Conservation (phyloP, 2,888 invertebrate species). For the Lasius fuliginosus region DNA sequence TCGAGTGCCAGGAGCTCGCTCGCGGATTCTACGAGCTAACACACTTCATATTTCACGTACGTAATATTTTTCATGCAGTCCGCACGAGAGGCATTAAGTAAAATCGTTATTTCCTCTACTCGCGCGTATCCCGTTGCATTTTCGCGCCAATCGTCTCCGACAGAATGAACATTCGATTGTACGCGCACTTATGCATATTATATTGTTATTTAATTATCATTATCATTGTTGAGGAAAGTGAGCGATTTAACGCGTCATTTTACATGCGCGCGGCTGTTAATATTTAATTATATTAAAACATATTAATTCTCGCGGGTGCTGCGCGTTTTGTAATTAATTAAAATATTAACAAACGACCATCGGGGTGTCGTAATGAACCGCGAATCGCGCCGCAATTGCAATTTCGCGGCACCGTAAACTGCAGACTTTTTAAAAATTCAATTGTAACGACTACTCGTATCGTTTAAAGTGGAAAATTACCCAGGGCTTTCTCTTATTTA, state of each 20-base stretch:
- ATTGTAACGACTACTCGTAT: conserved; percentile 57
- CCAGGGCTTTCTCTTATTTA: conserved; percentile 62
- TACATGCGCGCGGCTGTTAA: conserved; percentile 32
- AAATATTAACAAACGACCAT: conserved; percentile 42
- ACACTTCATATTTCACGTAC: conserved; percentile 66
- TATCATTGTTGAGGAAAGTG: conserved; percentile 49
- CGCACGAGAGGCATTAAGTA: conserved; percentile 50
- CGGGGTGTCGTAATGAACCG: conserved; percentile 50
- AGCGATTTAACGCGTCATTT: conserved; percentile 57
- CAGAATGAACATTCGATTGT: conserved; percentile 38
- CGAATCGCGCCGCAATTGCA: conserved; percentile 31
- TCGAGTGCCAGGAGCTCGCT: conserved; percentile 62
- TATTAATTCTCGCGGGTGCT: conserved; percentile 42
- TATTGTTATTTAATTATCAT: conserved; percentile 47
- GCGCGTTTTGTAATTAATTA: conserved; percentile 49
- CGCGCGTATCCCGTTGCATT: conserved; percentile 3
- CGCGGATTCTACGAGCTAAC: conserved; percentile 62
- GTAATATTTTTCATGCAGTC: conserved; percentile 53
- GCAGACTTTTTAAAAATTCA: conserved; percentile 64
- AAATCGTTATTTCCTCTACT: conserved; percentile 45
- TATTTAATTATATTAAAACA: conserved; percentile 54
- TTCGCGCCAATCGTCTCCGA: conserved; percentile 8
- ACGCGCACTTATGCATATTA: conserved; percentile 17
- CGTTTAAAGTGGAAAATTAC: conserved; percentile 63
- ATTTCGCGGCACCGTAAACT: conserved; percentile 51